A percentile compares a stretch with the other conserved stretches of the same genome.
phyloP scores from a whole-genome alignment of 1,140 invertebrate genomes.

The Temnothorax longispinosus region DNA sequence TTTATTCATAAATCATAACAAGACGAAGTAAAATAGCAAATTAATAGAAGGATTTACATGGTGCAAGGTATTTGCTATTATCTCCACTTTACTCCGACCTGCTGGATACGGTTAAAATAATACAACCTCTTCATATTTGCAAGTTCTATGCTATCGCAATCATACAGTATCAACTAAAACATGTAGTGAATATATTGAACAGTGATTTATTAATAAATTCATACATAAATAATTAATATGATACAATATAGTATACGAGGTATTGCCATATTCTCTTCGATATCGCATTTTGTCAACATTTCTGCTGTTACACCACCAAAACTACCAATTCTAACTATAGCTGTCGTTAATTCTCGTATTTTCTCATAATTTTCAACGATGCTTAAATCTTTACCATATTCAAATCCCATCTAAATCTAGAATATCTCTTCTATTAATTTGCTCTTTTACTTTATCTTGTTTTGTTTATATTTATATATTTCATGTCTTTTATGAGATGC shows the following conservation, averaged over 20 bases:
- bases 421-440: too few species aligned
- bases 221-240: too few species aligned
- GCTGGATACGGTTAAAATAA: constrained; percentile 99
- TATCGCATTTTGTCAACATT: constrained; percentile 99
- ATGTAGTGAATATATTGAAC: neutral
- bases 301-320: constrained; percentile 99
- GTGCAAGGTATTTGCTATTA: constrained; percentile 94
- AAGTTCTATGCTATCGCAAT: constrained; percentile 99
- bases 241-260: neutral
- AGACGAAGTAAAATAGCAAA: too few species aligned
- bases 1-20: too few species aligned
- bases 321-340: constrained; percentile 99
- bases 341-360: constrained; percentile 96
- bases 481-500: too few species aligned
- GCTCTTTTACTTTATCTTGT: too few species aligned
- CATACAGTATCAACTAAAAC: constrained; percentile 95
- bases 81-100: constrained; percentile 97
- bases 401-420: too few species aligned
- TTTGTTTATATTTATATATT: too few species aligned
- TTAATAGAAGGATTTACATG: constrained; percentile 93
- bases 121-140: constrained; percentile 99
- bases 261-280: constrained; percentile 92
- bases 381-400: too few species aligned
- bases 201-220: neutral
- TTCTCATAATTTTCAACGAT: constrained; percentile 99